Conservation (phyloP, 1,140 invertebrate species). For the Tetraneura akinire region DNA sequence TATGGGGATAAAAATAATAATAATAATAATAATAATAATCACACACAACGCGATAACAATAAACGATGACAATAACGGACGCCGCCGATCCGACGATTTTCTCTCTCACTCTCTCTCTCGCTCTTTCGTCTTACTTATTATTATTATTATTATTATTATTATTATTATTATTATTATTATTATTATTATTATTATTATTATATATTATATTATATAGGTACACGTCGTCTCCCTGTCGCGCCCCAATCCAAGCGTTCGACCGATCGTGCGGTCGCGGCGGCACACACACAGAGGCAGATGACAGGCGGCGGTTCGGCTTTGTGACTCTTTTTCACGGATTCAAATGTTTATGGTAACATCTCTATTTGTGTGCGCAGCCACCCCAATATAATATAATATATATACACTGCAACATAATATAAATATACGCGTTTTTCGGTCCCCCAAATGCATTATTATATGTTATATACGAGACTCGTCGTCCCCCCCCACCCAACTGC, state of each 20-base stretch:
- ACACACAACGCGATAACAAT: conserved; percentile 48
- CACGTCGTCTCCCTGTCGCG: neutral
- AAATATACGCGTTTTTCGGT: neutral
- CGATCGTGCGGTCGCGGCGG: conserved; percentile 24
- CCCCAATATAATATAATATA: too few relatives aligned
- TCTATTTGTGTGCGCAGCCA: conserved; percentile 36
- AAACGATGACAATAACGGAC: conserved; percentile 49
- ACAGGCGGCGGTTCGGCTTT: conserved; percentile 39
- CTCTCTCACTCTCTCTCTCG: neutral
- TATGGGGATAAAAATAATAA: conserved; percentile 33
- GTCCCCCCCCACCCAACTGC: neutral
- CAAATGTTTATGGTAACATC: conserved; percentile 50
- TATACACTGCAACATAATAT: neutral
- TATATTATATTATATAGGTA: too few relatives aligned
- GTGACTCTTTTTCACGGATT: conserved; percentile 50
- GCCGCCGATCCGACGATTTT: conserved; percentile 38
- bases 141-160: too few relatives aligned
- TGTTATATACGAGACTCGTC: neutral
- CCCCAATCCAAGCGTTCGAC: neutral
- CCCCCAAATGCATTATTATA: neutral
- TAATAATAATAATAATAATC: conserved; percentile 42
- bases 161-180: too few relatives aligned
- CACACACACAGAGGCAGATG: conserved; percentile 8
- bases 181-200: too few relatives aligned
- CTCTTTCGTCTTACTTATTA: neutral